Evolutionary conservation across 2,797 vertebrate genomes (phyloP).

Genomic region (Pogonophryne albipinna): DNA sequence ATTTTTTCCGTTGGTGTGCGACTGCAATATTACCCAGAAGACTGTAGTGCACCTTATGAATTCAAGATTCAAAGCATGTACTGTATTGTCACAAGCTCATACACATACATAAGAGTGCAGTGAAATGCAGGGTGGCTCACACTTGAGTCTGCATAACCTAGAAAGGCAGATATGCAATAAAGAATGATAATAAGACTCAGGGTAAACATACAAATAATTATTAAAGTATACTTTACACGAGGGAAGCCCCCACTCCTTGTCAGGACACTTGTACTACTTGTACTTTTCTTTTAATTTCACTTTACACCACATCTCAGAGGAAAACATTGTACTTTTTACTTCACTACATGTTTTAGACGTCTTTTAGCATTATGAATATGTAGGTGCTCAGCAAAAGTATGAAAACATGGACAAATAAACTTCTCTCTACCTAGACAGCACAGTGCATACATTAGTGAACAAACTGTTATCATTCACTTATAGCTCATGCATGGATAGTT

Average conservation of each 20-base stretch:
- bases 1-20: not conserved
- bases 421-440: not conserved
- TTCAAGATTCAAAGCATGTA: constrained; percentile 9
- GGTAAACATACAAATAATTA: not conserved
- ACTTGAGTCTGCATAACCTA: not conserved
- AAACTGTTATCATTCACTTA: constrained; percentile 12
- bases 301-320: too few relatives aligned
- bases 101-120: not conserved
- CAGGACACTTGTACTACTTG: not conserved
- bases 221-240: not conserved
- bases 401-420: not conserved
- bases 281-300: too few relatives aligned
- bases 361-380: not conserved
- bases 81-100: not conserved
- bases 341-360: too few relatives aligned
- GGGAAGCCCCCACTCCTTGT: not conserved
- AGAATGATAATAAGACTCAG: not conserved
- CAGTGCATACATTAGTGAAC: not conserved
- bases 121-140: not conserved
- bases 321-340: too few relatives aligned
- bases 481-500: constrained; percentile 2
- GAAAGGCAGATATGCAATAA: not conserved
- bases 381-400: not conserved
- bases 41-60: not conserved
- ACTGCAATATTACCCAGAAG: not conserved